Conservation (phyloP, 1,140 invertebrate species). For the Anadara kagoshimensis region DNA sequence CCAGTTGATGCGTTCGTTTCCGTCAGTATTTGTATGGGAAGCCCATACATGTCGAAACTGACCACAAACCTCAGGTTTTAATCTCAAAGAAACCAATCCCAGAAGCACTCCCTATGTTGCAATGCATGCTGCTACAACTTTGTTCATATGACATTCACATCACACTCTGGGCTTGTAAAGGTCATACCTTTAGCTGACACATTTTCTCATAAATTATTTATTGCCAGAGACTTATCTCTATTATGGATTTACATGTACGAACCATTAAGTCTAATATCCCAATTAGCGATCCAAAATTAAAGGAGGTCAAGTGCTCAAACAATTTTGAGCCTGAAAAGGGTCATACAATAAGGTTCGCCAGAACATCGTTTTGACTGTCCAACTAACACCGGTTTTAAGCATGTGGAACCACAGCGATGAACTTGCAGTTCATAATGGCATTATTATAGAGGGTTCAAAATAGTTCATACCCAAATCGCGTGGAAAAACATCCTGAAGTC, state of each 20-base stretch:
- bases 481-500: conserved; percentile 30
- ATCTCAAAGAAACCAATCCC: conserved; percentile 46
- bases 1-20: neutral
- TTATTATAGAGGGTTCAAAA: conserved; percentile 43
- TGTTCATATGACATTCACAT: conserved; percentile 51
- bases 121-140: conserved; percentile 46
- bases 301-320: conserved; percentile 6
- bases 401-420: conserved; percentile 40
- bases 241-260: conserved; percentile 25
- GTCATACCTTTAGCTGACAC: conserved; percentile 42
- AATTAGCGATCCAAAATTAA: conserved; percentile 29
- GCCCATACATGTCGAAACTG: conserved; percentile 23
- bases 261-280: conserved; percentile 15
- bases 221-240: conserved; percentile 21
- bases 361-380: conserved; percentile 16
- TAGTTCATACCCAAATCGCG: conserved; percentile 27
- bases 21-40: neutral
- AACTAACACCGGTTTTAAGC: conserved; percentile 10
- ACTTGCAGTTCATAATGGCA: conserved; percentile 35
- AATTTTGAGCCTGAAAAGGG: neutral
- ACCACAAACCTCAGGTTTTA: conserved; percentile 48
- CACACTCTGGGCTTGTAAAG: conserved; percentile 42
- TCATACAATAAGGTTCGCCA: conserved; percentile 35
- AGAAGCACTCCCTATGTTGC: conserved; percentile 38
- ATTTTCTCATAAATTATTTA: conserved; percentile 37